Base-by-base conservation (phyloP, 2,888 invertebrate species). In the Scotopteryx bipunctaria region DNA sequence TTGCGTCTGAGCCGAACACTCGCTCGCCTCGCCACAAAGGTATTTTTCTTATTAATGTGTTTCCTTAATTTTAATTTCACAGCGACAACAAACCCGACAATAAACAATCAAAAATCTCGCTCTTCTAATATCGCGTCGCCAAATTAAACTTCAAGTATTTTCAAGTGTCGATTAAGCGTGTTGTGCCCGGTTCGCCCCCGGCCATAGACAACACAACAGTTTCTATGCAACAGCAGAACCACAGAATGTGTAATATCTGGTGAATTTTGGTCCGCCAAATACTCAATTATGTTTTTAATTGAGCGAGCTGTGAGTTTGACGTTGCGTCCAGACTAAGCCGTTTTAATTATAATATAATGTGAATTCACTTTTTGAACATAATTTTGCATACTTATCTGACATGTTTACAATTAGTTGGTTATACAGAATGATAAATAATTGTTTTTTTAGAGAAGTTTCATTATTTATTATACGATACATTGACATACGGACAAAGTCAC, bases 201-300 rank as follows among this genome's bases (percentile, higher is more conserved):
- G 21, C 19, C 14, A 8, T 15, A 32, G 37, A 37, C 31, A 38
- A 46, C 15, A 11, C 9, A 31, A 21, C 19, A 38, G 37, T 31
- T 31, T 15, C 29, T 45, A 37, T 21, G 21, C 9, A 8, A 9
- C 21, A 31, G 31, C 25, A 15, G 14, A 13, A 13, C 32, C 32
- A 38, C 14, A 11, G 23, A 31, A 6, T 37, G 23, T 23, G 14
- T 11, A 13, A 19, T 6, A 46, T 29, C 8, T 25, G 9, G 21
- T 46, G 8, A 57, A 55, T 49, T 55, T 9, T 38, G 31, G 55
- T 64, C 59, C 61, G 38, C 76, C 67, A 76, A 81, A 79, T 73
- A 78, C 76, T 78, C 82, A 80, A 86, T 86, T 86, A 83, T 78
- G 74, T 81, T 84, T 84, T 84, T 83, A 85, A 85, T 86, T 84